Base-by-base conservation (phyloP, 2,888 invertebrate species). In the Agapostemon virescens region DNA sequence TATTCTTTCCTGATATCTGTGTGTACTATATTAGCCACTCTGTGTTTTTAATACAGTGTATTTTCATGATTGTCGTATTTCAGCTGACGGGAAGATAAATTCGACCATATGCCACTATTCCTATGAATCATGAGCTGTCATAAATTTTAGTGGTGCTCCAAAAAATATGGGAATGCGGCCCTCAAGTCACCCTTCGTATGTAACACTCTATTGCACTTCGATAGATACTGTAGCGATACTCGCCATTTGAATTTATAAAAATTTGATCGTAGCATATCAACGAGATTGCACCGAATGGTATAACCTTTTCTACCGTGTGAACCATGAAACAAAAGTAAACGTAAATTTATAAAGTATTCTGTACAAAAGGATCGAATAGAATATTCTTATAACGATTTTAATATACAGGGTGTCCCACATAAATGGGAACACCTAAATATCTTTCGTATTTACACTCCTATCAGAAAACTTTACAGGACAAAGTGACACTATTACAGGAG, bases 21-120 rank as follows among this genome's bases (percentile, higher is more conserved):
- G 26, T 15, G 38, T 23, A 1, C 23, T 42, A 9, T 26, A 26
- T 17, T 17, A 40, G 11, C 5, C 9, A 26, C 38, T 64, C 40
- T 13, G 38, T 64, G 23, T 40, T 7, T 26, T n/a, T 36, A 38
- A 40, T 38, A 33, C 61, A 33, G 30, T 61, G 33, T 23, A 64
- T n/a, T 38, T 64, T 38, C 64, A 38, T 38, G 36, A 38, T 23
- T 23, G 38, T 64, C 38, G 23, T 36, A 38, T 74, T 72, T 72
- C 77, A 26, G 38, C 68, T 55, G 69, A 63, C 40, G 63, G 67
- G 74, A 63, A 64, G 38, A 38, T n/a, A 64, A 64, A 64, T 64
- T 73, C 64, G 33, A 52, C 64, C 74, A 42, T 61, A 36, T 45
- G 23, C 17, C 30, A 64, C 61, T 63, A 36, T 36, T 36, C 61